These are phyloP conservation scores for Syrista parreyssii DNA, from an alignment of 2,888 invertebrate genomes.

Conservation along the genomic window DNA sequence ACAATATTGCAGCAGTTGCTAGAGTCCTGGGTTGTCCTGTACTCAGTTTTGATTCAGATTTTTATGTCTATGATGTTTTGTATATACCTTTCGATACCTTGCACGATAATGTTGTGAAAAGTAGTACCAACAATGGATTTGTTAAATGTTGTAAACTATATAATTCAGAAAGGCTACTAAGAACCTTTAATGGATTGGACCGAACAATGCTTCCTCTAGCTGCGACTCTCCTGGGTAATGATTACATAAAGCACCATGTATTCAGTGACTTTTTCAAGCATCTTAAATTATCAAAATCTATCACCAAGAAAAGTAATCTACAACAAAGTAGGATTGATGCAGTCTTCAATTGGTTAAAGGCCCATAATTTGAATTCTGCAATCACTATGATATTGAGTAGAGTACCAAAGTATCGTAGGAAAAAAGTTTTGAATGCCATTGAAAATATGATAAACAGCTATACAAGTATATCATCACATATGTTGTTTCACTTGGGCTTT, in stretches of 20 bases:
- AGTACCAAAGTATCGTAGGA: conserved; percentile 70
- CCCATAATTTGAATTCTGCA: conserved; percentile 78
- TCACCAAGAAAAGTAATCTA: conserved; percentile 67
- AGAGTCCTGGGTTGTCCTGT: conserved; percentile 85
- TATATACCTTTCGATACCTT: conserved; percentile 84
- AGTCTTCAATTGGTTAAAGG: conserved; percentile 81
- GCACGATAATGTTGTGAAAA: conserved; percentile 64
- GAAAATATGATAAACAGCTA: conserved; percentile 76
- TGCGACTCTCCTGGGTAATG: conserved; percentile 89
- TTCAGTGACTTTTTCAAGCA: conserved; percentile 80
- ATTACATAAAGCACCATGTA: conserved; percentile 78
- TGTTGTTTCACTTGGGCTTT: conserved; percentile 71
- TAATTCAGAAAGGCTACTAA: conserved; percentile 76
- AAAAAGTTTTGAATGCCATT: conserved; percentile 70
- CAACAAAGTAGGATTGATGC: conserved; percentile 78
- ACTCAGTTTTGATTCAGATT: conserved; percentile 94
- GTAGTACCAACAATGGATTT: conserved; percentile 48
- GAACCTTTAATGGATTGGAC: conserved; percentile 74
- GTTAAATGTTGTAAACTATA: conserved; percentile 79
- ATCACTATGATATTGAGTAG: conserved; percentile 75
- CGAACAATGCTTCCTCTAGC: conserved; percentile 80
- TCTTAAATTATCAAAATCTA: conserved; percentile 71
- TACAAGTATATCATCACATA: conserved; percentile 70
- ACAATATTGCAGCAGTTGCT: conserved; percentile 86
- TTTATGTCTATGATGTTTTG: conserved; percentile 85